Conservation (phyloP, 2,888 invertebrate genomes). For the Sylvicola cinctus region DNA sequence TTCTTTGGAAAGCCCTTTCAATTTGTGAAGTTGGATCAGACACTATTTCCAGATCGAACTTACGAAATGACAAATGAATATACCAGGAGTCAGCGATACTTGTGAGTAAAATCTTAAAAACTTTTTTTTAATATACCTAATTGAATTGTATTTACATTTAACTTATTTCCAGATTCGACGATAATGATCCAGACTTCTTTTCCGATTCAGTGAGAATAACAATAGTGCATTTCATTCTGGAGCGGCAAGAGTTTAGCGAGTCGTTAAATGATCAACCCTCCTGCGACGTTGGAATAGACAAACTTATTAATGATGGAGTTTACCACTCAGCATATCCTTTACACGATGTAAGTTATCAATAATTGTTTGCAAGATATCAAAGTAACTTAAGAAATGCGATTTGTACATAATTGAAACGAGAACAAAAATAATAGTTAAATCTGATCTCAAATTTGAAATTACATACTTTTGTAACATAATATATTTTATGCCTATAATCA, state of each 20-base stretch:
- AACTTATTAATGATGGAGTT: constrained; percentile 37
- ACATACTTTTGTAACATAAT: too few species aligned
- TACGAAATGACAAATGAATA: constrained; percentile 47
- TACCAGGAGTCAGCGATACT: constrained; percentile 45
- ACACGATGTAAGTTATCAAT: constrained; percentile 53
- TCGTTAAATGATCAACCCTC: constrained; percentile 24
- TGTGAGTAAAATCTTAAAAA: constrained; percentile 32
- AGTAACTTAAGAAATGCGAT: constrained; percentile 1
- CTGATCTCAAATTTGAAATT: not conserved
- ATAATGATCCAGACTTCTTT: constrained; percentile 44
- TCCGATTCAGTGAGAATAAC: constrained; percentile 39
- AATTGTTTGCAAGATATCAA: not conserved
- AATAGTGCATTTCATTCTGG: constrained; percentile 54
- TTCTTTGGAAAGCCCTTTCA: constrained; percentile 28
- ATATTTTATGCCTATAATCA: too few species aligned
- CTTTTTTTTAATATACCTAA: not conserved
- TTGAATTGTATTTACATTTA: too few species aligned
- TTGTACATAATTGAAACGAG: too few species aligned
- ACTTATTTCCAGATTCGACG: constrained; percentile 33
- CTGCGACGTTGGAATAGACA: constrained; percentile 43
- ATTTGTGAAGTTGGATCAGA: constrained; percentile 35
- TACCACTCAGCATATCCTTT: constrained; percentile 54
- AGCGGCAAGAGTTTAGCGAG: constrained; percentile 41
- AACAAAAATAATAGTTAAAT: too few species aligned
- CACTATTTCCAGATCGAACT: constrained; percentile 36